phyloP scores from a whole-genome alignment of 1,140 invertebrate genomes.

The Macrostomum lignano region DNA sequence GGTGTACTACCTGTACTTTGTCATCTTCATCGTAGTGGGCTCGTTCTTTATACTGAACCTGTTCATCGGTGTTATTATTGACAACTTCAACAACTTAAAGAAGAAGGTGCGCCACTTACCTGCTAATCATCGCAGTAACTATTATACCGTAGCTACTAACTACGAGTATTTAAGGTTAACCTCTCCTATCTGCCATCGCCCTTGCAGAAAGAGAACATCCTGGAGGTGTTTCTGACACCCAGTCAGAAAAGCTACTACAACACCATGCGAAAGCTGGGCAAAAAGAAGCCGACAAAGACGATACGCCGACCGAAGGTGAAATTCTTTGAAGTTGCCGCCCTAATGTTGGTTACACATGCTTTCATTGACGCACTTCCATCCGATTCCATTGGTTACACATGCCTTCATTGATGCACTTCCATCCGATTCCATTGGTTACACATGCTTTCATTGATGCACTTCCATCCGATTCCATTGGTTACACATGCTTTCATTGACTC shows the following conservation, averaged over 20 bases:
- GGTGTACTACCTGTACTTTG: constrained; percentile 89
- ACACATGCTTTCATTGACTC: no score
- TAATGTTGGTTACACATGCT: no score
- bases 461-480: no score
- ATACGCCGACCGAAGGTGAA: constrained; percentile 60
- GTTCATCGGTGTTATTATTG: constrained; percentile 89
- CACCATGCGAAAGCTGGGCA: constrained; percentile 74
- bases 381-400: no score
- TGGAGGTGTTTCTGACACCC: constrained; percentile 82
- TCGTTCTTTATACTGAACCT: constrained; percentile 86
- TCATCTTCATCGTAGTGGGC: constrained; percentile 83
- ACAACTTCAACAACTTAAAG: constrained; percentile 95
- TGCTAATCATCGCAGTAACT: not conserved
- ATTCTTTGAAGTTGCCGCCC: no score
- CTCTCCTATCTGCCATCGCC: constrained; percentile 15
- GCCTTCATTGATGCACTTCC: no score
- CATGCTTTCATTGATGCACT: no score
- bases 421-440: no score
- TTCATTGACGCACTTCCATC: no score
- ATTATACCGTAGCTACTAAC: not conserved
- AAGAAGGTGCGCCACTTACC: constrained; percentile 37
- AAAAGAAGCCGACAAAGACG: constrained; percentile 81
- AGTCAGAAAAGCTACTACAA: constrained; percentile 89
- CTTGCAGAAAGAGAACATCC: constrained; percentile 75
- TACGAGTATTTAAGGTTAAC: not conserved